These are phyloP conservation scores for Pentalonia nigronervosa DNA, from an alignment of 1,140 invertebrate genomes.

Conservation along the genomic window DNA sequence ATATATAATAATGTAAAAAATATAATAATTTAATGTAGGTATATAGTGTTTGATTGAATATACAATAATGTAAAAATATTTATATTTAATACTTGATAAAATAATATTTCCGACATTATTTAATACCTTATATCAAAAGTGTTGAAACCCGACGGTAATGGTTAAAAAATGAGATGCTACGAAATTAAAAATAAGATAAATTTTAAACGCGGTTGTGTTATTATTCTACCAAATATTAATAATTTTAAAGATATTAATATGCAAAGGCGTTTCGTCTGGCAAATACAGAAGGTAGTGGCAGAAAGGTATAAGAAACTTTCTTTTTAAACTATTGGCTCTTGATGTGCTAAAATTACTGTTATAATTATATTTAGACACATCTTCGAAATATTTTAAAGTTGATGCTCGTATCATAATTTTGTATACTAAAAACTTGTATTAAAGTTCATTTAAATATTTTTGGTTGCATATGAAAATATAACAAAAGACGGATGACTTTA, in stretches of 20 bases:
- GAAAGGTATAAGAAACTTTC: background rate
- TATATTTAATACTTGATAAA: background rate
- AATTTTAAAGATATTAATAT: background rate
- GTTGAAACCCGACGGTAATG: background rate
- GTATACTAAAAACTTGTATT: background rate
- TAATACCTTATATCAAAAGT: background rate
- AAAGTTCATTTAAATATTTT: background rate
- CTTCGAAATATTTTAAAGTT: background rate
- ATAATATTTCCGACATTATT: background rate
- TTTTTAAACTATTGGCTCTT: background rate
- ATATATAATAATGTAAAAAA: background rate
- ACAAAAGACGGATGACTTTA: background rate
- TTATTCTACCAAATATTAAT: conserved; percentile 33
- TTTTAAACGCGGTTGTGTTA: background rate
- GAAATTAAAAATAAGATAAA: background rate
- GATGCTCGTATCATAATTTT: background rate
- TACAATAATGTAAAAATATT: background rate
- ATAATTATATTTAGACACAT: conserved; percentile 4
- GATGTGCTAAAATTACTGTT: background rate
- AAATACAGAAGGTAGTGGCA: no score
- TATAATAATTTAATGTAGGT: background rate
- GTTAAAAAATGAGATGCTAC: background rate
- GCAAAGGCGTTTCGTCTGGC: background rate
- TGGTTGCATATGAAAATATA: background rate
- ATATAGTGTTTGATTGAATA: background rate